Base-by-base conservation (phyloP, 2,888 invertebrate species). In the Melikaiella ostensackeni region DNA sequence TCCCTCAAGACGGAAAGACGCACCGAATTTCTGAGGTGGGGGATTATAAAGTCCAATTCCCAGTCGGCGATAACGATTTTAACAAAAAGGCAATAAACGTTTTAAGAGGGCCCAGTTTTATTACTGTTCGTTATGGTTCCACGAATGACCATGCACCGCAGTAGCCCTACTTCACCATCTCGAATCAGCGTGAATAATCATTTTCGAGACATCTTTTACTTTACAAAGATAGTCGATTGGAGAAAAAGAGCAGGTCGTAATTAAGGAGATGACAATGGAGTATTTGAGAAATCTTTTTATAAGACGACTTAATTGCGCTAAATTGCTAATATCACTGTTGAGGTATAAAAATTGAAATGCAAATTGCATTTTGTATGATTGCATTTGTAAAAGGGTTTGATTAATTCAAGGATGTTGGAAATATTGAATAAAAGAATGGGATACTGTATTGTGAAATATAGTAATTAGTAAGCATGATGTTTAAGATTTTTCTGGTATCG, bases 131-230 rank as follows among this genome's bases (percentile, higher is more conserved):
- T 64, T 64, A 64, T 64, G 64, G 38, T 64, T 64, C 64, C 64
- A 38, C 38, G 64, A 64, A 64, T 63, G 63, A 63, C 63, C 21
- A 11, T 35, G 63, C 30, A 38, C 24, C 21, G 63, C 19, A 35
- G 30, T 24, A 50, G 50, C 11, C 46, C 24, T 30, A 9, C 46
- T 13, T 57, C 57, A 11, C 57, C 57, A 57, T 57, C 57, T 9
- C 70, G 50, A 70, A 70, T 50, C 70, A 70, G 70, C 70, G 70
- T 70, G 70, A 70, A 70, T 70, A 70, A 70, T 70, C 70, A 70
- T 70, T 70, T 70, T 50, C 66, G 50, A 70, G 70, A 50, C 70
- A 70, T 50, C 30, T 70, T 70, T 70, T 42, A 66, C 64, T 42
- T 66, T 70, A 70, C 50, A 70, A 70, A 50, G 70, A 70, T 64